phyloP scores from a whole-genome alignment of 2,113 vertebrate genomes.

The human (Homo sapiens) region GRCh38 chr9:82010001-82010500 shows the following conservation, averaged over 20 bases:
- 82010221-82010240: neutral
- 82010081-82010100: slow-evolving; percentile 45
- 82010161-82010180: slow-evolving; percentile 13
- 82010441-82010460: neutral
- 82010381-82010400: neutral
- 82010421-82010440: neutral
- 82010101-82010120: neutral
- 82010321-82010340: neutral
- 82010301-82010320: neutral
- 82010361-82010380: neutral
- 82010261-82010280: neutral
- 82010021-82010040: neutral
- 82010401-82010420: neutral
- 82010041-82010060: neutral
- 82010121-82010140: neutral
- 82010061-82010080: slow-evolving; percentile 17
- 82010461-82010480: neutral
- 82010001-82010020: neutral
- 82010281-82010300: neutral
- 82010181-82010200: neutral
- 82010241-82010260: neutral
- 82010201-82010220: neutral
- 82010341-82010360: neutral
- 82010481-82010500: neutral
- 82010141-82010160: slow-evolving; percentile 16